Evolutionary conservation across 2,888 invertebrate species (phyloP).

Genomic region (Zeuzera pyrina): DNA sequence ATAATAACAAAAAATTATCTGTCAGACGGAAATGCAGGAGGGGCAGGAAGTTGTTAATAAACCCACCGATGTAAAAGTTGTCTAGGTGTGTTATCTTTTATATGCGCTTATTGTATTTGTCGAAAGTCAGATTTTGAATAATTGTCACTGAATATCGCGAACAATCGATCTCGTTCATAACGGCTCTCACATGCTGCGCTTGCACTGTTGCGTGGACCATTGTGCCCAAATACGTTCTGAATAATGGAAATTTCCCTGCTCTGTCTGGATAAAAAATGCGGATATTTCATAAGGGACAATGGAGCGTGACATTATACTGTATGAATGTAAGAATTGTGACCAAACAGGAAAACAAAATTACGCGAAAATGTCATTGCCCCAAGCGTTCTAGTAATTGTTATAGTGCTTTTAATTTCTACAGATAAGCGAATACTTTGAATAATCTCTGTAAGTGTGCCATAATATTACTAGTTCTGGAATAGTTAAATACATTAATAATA

Average conservation of each 20-base stretch:
- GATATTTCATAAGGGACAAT: constrained; percentile 58
- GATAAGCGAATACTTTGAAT: too few relatives aligned
- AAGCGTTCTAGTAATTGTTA: too few relatives aligned
- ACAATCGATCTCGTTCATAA: constrained; percentile 52
- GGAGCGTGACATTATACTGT: constrained; percentile 31
- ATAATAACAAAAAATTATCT: constrained; percentile 1
- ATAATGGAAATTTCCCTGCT: constrained; percentile 60
- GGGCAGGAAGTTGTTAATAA: constrained; percentile 56
- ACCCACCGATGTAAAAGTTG: constrained; percentile 36
- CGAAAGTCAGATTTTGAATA: constrained; percentile 59
- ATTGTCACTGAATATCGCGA: constrained; percentile 51
- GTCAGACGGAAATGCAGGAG: constrained; percentile 35
- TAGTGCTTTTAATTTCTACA: too few relatives aligned
- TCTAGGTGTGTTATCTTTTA: constrained; percentile 53
- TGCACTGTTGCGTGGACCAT: constrained; percentile 50
- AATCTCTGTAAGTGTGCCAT: too few relatives aligned
- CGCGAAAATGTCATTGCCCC: too few relatives aligned
- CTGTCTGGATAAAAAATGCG: constrained; percentile 57
- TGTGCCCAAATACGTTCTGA: constrained; percentile 53
- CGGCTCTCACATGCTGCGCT: constrained; percentile 66
- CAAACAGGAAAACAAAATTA: constrained; percentile 15
- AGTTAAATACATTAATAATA: too few relatives aligned
- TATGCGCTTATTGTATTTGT: constrained; percentile 43
- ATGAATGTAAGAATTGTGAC: constrained; percentile 41
- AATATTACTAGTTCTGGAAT: too few relatives aligned